Evolutionary conservation across 2,888 invertebrate species (phyloP), one percentile per base, ranked within the genome.

Genomic region (Ormyrus rosae): DNA sequence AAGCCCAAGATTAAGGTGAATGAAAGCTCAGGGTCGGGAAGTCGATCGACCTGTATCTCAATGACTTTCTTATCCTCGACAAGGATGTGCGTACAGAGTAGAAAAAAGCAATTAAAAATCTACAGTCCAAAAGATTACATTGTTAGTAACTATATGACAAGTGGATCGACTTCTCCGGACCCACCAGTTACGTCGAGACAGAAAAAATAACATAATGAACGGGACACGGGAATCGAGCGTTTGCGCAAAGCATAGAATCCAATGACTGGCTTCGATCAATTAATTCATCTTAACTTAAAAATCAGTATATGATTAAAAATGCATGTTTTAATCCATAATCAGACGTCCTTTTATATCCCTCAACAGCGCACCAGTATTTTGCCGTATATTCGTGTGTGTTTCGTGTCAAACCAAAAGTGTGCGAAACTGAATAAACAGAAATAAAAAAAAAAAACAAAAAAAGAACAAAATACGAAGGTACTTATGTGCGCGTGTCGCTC

Each of bases 161-260:
- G 58, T 19, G 13, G 86, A 87, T 87, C 85, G 85, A 85, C 85
- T 85, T 85, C 84, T 80, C 77, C 46, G 79, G 82, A 84, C 84
- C 84, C 85, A 83, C 84, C 53, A 53, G 6, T 34, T 34, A 34
- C 34, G 34, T 34, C 34, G 34, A 34, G 34, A 34, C 34, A 34
- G 34, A 34, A 34, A 34, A 2, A 34, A 34, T 2, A 34, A 34
- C 3, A 34, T 19, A 4, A 34, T 34, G 34, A 82, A 85, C 84
- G 85, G 86, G 83, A 85, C 64, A 56, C 78, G 64, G 80, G 77
- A 82, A 51, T n/a, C 76, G 74, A 79, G 68, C 61, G 19, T 67
- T 65, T 78, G 82, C 75, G 78, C 88, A 86, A 88, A 88, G 87
- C 86, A 86, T 87, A 86, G 86, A 84, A 85, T 85, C 84, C 86